These are phyloP conservation scores for Raja brachyura DNA, from an alignment of 2,113 vertebrate species.

Conservation along the genomic window DNA sequence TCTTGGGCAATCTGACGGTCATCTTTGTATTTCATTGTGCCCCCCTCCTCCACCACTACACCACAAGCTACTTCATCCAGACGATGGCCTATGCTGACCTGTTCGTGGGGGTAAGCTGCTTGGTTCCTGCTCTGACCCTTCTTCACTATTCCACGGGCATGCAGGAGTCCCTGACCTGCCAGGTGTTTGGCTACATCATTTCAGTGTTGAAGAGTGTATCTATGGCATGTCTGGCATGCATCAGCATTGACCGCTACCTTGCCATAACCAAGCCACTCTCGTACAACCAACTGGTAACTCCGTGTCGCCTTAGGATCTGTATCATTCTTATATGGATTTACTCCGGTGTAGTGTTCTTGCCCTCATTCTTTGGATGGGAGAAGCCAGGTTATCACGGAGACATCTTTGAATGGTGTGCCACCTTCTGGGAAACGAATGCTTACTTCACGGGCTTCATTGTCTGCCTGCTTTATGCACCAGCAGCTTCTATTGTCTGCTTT, in stretches of 20 bases:
- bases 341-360: constrained; percentile 85
- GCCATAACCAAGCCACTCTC: constrained; percentile 95
- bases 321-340: constrained; percentile 92
- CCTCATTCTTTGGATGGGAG: constrained; percentile 95
- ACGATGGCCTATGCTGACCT: constrained; percentile 98
- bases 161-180: constrained; percentile 88
- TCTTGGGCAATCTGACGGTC: constrained; percentile 89
- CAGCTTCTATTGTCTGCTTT: constrained; percentile 90
- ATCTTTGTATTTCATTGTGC: constrained; percentile 97
- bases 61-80: constrained; percentile 97
- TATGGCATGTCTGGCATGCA: constrained; percentile 89
- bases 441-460: constrained; percentile 96
- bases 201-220: constrained; percentile 96
- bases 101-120: constrained; percentile 90
- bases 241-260: constrained; percentile 58
- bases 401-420: constrained; percentile 96
- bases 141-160: constrained; percentile 87
- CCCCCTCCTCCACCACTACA: constrained; percentile 91
- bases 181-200: constrained; percentile 94
- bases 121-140: constrained; percentile 89
- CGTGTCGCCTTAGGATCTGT: constrained; percentile 85
- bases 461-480: constrained; percentile 89
- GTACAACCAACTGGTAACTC: constrained; percentile 95
- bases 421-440: constrained; percentile 89
- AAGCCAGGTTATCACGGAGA: constrained; percentile 98